phyloP scores from a whole-genome alignment of 2,888 invertebrate genomes.

The Scelioninae gen. 1 region DNA sequence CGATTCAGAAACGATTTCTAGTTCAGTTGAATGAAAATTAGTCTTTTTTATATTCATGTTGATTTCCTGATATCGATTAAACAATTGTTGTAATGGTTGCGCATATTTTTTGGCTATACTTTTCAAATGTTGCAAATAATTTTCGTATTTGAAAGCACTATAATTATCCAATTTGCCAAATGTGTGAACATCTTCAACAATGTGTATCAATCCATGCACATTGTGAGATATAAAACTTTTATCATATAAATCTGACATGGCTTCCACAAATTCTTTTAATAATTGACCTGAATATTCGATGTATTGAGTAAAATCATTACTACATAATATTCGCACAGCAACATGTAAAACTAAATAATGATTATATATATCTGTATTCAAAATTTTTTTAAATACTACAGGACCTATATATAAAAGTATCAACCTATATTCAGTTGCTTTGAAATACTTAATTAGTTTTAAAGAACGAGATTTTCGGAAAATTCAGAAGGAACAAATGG shows the following conservation, averaged over 20 bases:
- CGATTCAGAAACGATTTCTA: conserved; percentile 15
- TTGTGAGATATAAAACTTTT: conserved; percentile 14
- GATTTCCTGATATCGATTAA: conserved; percentile 52
- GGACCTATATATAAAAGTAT: conserved; percentile 43
- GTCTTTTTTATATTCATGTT: neutral
- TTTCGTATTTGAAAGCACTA: conserved; percentile 59
- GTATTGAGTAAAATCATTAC: neutral
- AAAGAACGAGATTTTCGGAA: neutral
- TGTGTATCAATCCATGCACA: conserved; percentile 22
- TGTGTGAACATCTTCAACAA: conserved; percentile 33
- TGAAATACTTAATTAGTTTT: neutral
- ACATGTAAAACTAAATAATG: conserved; percentile 22
- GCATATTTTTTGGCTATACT: conserved; percentile 35
- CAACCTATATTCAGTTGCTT: neutral
- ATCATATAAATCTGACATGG: conserved; percentile 1
- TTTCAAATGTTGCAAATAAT: conserved; percentile 53
- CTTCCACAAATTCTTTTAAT: neutral
- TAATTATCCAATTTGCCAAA: conserved; percentile 50
- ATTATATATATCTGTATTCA: no score
- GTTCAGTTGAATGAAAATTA: neutral
- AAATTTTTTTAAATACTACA: conserved; percentile 15
- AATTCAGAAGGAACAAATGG: conserved; percentile 3
- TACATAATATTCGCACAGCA: conserved; percentile 15
- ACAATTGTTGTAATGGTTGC: conserved; percentile 52
- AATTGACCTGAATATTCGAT: neutral